Evolutionary conservation across 92 coral and sea anemone species (phyloP), one percentile per base, ranked within the genome.

Genomic region (Zoanthus sociatus): DNA sequence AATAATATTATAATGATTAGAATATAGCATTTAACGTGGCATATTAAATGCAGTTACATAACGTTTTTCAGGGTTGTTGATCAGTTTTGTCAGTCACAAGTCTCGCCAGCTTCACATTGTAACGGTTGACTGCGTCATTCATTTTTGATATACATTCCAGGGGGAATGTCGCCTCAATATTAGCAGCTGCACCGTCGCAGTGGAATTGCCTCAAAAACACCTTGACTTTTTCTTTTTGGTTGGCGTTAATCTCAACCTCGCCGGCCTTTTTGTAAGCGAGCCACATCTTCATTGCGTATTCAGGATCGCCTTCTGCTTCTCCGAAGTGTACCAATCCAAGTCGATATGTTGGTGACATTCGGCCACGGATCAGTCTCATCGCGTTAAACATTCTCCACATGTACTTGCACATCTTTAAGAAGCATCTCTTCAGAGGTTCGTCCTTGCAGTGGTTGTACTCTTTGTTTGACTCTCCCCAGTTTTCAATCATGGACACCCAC

Each of bases 401-500:
- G 75, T 94, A 88, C 79, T 94, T 94, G 78, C 92, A 90, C 91
- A 92, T 92, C 88, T 94, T 94, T 66, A 91, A 88, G 68, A 94
- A 56, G 76, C 98, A 94, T n/a, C 17, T 71, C 11, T 20, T 87
- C 50, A 81, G n/a, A 50, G 86, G 89, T 3, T 10, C 31, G 1
- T 37, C 31, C 6, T 55, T 33, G 48, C 76, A 70, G 55, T 89
- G 95, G 33, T 73, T 55, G 72, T 88, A 92, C 56, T 94, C 98
- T 75, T 92, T 92, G 91, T 88, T 90, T 7, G 88, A 4, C 55
- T 94, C 95, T 7, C 92, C 98, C 98, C 98, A 94, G 94, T 94
- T 94, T 71, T 94, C 98, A 72, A 94, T 84, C 92, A 94, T 92
- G 32, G 98, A 90, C 42, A 88, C 96, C 98, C 98, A 95, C 45